Evolutionary conservation across 2,797 vertebrate species (phyloP).

Genomic region (Gymnodraco acuticeps): DNA sequence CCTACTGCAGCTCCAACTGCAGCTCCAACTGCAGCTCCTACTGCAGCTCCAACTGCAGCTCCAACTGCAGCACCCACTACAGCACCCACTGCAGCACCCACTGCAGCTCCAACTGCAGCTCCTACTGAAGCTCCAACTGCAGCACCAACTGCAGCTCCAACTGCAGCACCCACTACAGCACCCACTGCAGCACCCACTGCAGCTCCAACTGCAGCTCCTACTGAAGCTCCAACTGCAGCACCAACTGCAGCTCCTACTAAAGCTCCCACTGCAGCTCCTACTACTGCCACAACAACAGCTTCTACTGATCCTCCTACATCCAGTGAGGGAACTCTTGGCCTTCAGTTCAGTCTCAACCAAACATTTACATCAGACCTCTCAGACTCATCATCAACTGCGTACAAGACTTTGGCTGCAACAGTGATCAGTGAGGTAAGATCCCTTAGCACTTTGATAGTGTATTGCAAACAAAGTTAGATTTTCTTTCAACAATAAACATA

Average conservation of each 20-base stretch:
- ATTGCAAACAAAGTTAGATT: background rate
- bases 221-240: background rate
- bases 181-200: background rate
- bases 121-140: background rate
- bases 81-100: rapidly evolving
- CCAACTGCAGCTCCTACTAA: background rate
- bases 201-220: background rate
- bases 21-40: background rate
- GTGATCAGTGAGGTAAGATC: conserved; percentile 55
- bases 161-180: rapidly evolving
- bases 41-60: background rate
- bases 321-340: conserved; percentile 38
- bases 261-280: background rate
- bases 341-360: conserved; percentile 39
- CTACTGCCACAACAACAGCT: background rate
- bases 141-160: rapidly evolving
- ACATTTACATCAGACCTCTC: conserved; percentile 24
- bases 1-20: background rate
- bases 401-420: conserved; percentile 1
- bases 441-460: background rate
- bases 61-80: background rate
- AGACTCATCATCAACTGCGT: conserved; percentile 4
- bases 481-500: no score
- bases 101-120: background rate
- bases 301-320: conserved; percentile 43